These are phyloP conservation scores for Porites rus DNA, from an alignment of 92 coral and sea anemone species.

Conservation along the genomic window DNA sequence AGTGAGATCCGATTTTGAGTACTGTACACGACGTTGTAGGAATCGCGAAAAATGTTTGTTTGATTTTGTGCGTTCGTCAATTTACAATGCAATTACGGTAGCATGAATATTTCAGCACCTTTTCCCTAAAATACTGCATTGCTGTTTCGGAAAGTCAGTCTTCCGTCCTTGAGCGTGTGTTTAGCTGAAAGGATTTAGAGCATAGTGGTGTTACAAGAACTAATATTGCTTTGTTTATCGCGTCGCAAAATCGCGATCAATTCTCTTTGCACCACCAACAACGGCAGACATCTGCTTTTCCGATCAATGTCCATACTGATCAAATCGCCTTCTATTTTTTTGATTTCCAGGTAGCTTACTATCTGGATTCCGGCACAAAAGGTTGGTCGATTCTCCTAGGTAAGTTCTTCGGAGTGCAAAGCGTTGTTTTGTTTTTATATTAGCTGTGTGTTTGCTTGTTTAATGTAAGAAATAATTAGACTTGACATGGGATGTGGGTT, in stretches of 20 bases:
- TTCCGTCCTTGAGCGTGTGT: constrained; percentile 20
- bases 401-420: constrained; percentile 68
- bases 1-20: constrained; percentile 22
- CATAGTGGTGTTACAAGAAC: background rate
- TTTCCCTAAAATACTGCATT: constrained; percentile 61
- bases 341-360: constrained; percentile 49
- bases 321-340: constrained; percentile 51
- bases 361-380: constrained; percentile 61
- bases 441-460: constrained; percentile 90
- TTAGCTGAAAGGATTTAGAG: background rate
- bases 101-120: constrained; percentile 98
- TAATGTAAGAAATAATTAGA: constrained; percentile 96
- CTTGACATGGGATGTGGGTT: constrained; percentile 82
- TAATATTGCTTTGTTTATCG: constrained; percentile 24
- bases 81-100: constrained; percentile 96
- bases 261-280: background rate
- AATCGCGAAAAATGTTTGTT: constrained; percentile 79
- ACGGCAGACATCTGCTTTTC: constrained; percentile 31
- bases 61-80: constrained; percentile 93
- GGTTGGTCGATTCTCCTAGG: constrained; percentile 74
- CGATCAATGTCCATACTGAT: constrained; percentile 41
- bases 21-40: constrained; percentile 29
- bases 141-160: constrained; percentile 52
- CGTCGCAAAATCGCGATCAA: constrained; percentile 1
- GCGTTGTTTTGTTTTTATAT: constrained; percentile 95